Conservation (phyloP, 2,888 invertebrate genomes). For the Drosophila stalkeri region DNA sequence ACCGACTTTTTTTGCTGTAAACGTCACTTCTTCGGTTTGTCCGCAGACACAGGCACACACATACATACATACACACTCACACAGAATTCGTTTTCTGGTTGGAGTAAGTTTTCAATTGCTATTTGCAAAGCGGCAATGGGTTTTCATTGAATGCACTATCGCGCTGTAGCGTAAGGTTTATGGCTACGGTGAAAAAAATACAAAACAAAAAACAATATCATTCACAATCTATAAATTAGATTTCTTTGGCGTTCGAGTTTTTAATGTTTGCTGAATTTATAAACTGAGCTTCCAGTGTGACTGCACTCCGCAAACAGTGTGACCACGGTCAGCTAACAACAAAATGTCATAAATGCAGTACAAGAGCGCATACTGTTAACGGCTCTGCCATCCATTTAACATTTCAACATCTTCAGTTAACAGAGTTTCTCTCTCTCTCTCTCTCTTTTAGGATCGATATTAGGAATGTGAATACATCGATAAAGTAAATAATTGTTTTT, state of each 20-base stretch:
- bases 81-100: slow-evolving; percentile 44
- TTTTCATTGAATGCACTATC: slow-evolving; percentile 32
- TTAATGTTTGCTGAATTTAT: slow-evolving; percentile 59
- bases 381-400: background rate
- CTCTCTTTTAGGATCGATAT: background rate
- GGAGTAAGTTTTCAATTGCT: slow-evolving; percentile 30
- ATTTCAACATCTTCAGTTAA: slow-evolving; percentile 2
- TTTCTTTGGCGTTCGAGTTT: slow-evolving; percentile 43
- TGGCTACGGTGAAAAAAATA: slow-evolving; percentile 36
- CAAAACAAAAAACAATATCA: slow-evolving; percentile 54
- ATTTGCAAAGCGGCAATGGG: slow-evolving; percentile 20
- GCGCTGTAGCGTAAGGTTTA: slow-evolving; percentile 10
- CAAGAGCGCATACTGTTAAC: background rate
- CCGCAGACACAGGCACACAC: slow-evolving; percentile 47
- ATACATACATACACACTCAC: slow-evolving; percentile 23
- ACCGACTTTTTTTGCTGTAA: slow-evolving; percentile 66
- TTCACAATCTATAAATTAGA: slow-evolving; percentile 33
- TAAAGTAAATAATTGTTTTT: background rate
- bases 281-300: slow-evolving; percentile 59
- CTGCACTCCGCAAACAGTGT: slow-evolving; percentile 43
- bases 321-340: slow-evolving; percentile 11
- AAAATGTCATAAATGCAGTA: slow-evolving; percentile 5
- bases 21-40: slow-evolving; percentile 67
- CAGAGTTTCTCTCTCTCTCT: background rate
- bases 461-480: background rate